A percentile compares a stretch with the other conserved stretches of the same genome.
Evolutionary conservation across 2,797 vertebrate genomes (phyloP).

Genomic region (Lophotriccus pileatus): DNA sequence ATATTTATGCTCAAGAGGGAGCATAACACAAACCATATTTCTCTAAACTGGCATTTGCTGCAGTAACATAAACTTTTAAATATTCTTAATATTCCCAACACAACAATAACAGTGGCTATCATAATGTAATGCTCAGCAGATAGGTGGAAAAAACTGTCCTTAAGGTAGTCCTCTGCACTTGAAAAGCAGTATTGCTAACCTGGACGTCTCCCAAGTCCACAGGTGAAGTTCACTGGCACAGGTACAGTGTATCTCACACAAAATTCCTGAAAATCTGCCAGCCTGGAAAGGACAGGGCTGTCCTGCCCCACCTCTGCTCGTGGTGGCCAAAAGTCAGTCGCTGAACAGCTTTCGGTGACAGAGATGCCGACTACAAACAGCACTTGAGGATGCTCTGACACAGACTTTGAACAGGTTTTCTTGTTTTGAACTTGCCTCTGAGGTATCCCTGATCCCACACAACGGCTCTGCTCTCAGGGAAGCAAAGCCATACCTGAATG

Average conservation of each 20-base stretch:
- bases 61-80: not conserved
- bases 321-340: accelerated
- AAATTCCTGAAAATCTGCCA: not conserved
- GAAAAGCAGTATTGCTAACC: not conserved
- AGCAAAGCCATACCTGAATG: not conserved
- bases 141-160: not conserved
- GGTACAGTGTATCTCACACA: accelerated
- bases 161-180: not conserved
- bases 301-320: accelerated
- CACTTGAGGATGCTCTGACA: not conserved
- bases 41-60: not conserved
- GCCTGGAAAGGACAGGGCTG: not conserved
- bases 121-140: not conserved
- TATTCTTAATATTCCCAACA: not conserved
- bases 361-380: not conserved
- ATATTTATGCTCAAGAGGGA: not conserved
- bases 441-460: not conserved
- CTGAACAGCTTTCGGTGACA: not conserved
- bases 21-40: not conserved
- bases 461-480: not conserved
- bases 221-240: not conserved
- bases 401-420: not conserved
- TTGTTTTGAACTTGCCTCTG: not conserved
- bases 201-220: not conserved
- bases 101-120: not conserved